Conservation (phyloP, 2,888 invertebrate species). For the Azorinus chamasolen region DNA sequence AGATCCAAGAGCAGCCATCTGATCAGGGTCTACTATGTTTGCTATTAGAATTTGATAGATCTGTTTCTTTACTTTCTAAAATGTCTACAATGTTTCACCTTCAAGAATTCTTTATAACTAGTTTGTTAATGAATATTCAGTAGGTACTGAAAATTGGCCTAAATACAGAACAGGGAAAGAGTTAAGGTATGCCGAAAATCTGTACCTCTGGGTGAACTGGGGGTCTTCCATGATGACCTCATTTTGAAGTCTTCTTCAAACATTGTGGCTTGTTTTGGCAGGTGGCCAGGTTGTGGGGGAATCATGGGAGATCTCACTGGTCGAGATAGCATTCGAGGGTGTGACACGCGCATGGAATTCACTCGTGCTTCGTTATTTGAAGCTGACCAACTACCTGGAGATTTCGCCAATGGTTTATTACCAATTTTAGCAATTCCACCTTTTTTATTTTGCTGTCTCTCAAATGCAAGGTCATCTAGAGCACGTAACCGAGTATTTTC, state of each 20-base stretch:
- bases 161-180: too few relatives aligned
- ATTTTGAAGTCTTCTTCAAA: constrained; percentile 54
- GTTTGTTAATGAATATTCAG: too few relatives aligned
- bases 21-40: too few relatives aligned
- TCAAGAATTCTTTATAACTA: too few relatives aligned
- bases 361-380: constrained; percentile 18
- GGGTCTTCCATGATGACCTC: constrained; percentile 37
- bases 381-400: constrained; percentile 2
- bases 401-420: constrained; percentile 21
- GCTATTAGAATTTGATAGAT: too few relatives aligned
- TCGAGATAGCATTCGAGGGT: constrained; percentile 75
- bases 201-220: constrained; percentile 41
- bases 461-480: constrained; percentile 79
- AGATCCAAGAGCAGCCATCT: too few relatives aligned
- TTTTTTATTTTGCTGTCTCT: constrained; percentile 74
- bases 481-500: constrained; percentile 74
- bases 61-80: too few relatives aligned
- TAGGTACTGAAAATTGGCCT: too few relatives aligned
- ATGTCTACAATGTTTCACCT: too few relatives aligned
- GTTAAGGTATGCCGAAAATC: too few relatives aligned
- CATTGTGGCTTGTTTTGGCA: constrained; percentile 51
- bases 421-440: constrained; percentile 68
- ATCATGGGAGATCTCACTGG: constrained; percentile 43
- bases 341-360: constrained; percentile 73
- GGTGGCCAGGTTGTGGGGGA: constrained; percentile 56